Percentiles rank a stretch among this genome's conserved stretches.
phyloP scores from a whole-genome alignment of 2,797 vertebrate species.

The Parambassis ranga region DNA sequence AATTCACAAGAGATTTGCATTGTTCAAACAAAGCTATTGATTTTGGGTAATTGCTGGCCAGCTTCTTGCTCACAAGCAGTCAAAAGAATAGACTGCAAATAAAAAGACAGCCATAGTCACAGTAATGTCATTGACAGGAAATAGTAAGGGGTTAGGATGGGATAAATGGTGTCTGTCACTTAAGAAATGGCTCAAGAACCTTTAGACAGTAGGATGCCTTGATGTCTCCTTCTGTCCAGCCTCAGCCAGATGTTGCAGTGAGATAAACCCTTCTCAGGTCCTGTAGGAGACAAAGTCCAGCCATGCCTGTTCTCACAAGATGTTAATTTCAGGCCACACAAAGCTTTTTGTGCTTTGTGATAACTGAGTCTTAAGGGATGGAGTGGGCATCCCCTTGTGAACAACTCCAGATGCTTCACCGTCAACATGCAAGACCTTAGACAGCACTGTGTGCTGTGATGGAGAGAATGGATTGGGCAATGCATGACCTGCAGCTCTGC shows the following conservation, averaged over 20 bases:
- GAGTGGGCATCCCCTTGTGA: constrained; percentile 60
- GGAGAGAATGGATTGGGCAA: constrained; percentile 51
- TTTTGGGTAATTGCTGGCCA: constrained; percentile 28
- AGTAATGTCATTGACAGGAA: constrained; percentile 4
- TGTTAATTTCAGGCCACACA: constrained; percentile 60
- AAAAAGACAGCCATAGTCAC: constrained; percentile 1
- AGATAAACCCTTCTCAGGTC: constrained; percentile 58
- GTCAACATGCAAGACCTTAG: constrained; percentile 50
- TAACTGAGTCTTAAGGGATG: constrained; percentile 48
- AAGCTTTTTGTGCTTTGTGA: constrained; percentile 42
- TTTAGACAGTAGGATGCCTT: constrained; percentile 55
- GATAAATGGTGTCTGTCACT: constrained; percentile 40
- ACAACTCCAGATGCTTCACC: constrained; percentile 58
- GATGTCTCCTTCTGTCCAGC: constrained; percentile 37
- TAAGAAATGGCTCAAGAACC: constrained; percentile 61
- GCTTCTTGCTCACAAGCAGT: constrained; percentile 12
- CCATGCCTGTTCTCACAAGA: constrained; percentile 59
- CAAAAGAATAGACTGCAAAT: constrained; percentile 3
- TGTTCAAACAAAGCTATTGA: constrained; percentile 53
- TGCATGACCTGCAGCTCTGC: constrained; percentile 24
- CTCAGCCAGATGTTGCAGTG: constrained; percentile 64
- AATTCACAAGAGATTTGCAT: constrained; percentile 16
- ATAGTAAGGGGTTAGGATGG: constrained; percentile 8
- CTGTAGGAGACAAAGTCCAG: constrained; percentile 48
- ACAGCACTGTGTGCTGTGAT: constrained; percentile 42